Percentiles rank a stretch among this genome's conserved stretches.
These are phyloP conservation scores for Drosophila sucinea DNA, from an alignment of 1,140 invertebrate species.

Conservation along the genomic window DNA sequence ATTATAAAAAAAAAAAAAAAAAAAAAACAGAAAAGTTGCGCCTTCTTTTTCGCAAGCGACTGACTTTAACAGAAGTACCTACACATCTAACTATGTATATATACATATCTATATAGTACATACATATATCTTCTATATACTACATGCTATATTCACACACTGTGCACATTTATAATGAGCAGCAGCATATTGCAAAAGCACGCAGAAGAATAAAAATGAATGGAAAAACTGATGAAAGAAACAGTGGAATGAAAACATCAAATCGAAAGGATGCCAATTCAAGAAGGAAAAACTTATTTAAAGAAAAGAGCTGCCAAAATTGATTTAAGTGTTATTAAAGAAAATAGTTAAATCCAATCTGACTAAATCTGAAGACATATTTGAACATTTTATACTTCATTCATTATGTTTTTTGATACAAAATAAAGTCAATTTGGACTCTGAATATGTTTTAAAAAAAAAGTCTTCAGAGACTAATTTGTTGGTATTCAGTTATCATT, in stretches of 20 bases:
- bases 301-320: neutral
- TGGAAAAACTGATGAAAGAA: constrained; percentile 25
- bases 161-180: constrained; percentile 73
- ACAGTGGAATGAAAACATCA: constrained; percentile 24
- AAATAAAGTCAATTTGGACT: no score
- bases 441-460: no score
- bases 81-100: constrained; percentile 16
- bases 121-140: constrained; percentile 26
- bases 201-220: constrained; percentile 47
- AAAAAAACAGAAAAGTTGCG: constrained; percentile 50
- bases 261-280: neutral
- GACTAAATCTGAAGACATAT: no score
- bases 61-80: constrained; percentile 48
- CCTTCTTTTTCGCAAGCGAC: constrained; percentile 56
- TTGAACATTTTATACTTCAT: no score
- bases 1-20: constrained; percentile 22
- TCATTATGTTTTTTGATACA: no score
- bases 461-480: no score
- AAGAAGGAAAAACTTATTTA: neutral
- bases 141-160: constrained; percentile 28
- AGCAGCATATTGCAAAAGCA: constrained; percentile 61
- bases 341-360: no score
- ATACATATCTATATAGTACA: constrained; percentile 24
- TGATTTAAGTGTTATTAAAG: no score
- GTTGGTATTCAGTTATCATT: no score